phyloP scores from a whole-genome alignment of 2,113 vertebrate species.

The Egretta garzetta region DNA sequence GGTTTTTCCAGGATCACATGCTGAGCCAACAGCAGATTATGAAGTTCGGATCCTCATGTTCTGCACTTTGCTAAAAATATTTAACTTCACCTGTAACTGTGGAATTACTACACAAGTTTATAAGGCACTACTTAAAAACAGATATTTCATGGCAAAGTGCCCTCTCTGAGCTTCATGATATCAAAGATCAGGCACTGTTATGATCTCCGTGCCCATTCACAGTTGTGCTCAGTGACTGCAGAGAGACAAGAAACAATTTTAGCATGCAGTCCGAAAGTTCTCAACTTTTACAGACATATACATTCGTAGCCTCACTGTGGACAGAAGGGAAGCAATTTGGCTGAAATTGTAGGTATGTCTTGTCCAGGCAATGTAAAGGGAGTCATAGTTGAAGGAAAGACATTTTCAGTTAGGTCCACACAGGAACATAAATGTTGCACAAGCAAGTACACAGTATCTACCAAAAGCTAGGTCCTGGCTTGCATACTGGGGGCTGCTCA shows the following conservation, averaged over 20 bases:
- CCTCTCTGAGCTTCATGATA: neutral
- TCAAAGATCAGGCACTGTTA: neutral
- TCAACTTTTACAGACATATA: neutral
- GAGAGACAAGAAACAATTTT: neutral
- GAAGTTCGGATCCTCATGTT: neutral
- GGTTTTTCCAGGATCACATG: neutral
- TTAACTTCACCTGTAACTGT: neutral
- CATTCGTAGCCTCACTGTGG: neutral
- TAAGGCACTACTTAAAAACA: neutral
- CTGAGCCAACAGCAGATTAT: neutral
- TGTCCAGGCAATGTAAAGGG: neutral
- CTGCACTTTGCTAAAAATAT: neutral
- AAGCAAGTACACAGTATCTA: neutral
- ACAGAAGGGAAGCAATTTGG: neutral
- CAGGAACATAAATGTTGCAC: neutral
- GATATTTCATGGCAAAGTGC: neutral
- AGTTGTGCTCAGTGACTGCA: neutral
- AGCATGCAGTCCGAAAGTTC: neutral
- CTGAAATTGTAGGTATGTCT: neutral
- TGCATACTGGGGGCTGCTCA: rapidly evolving
- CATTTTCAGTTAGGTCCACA: neutral
- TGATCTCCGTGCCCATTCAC: neutral
- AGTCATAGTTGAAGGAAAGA: neutral
- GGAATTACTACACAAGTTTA: neutral
- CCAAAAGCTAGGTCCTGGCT: neutral